Conservation (phyloP, 2,888 invertebrate genomes). For the Drosophila niveifrons region DNA sequence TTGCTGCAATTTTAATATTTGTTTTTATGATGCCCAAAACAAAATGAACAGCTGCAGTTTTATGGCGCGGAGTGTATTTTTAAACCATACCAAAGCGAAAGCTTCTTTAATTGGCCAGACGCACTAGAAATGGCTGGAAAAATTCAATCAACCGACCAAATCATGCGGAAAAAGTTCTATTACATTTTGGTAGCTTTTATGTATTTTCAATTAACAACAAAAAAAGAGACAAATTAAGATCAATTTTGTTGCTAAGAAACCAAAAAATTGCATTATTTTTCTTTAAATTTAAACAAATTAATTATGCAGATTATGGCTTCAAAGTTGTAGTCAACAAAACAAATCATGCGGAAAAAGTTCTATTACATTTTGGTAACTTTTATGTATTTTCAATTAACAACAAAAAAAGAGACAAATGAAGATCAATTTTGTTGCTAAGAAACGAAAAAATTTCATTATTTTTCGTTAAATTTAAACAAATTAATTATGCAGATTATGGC, state of each 20-base stretch:
- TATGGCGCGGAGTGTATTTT: slow-evolving; percentile 41
- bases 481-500: background rate
- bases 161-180: slow-evolving; percentile 19
- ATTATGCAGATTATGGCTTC: background rate
- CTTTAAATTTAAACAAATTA: too few relatives aligned
- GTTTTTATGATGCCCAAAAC: slow-evolving; percentile 60
- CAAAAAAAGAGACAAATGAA: background rate
- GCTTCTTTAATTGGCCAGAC: slow-evolving; percentile 48
- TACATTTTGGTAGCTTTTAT: slow-evolving; percentile 5
- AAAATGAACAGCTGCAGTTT: slow-evolving; percentile 65
- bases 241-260: background rate
- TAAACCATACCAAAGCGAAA: slow-evolving; percentile 18
- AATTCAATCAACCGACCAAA: slow-evolving; percentile 39
- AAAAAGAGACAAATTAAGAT: background rate
- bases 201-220: background rate
- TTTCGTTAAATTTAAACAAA: too few relatives aligned
- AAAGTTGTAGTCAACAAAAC: slow-evolving; percentile 18
- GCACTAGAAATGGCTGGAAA: slow-evolving; percentile 17
- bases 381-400: background rate
- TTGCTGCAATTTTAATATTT: slow-evolving; percentile 67
- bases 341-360: slow-evolving; percentile 23
- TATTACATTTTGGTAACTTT: slow-evolving; percentile 4
- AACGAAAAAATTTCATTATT: too few relatives aligned
- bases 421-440: background rate
- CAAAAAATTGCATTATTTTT: too few relatives aligned